These are phyloP conservation scores for Theonella swinhoei DNA, from an alignment of 37 sponge, comb jelly and placozoan genomes.

Conservation along the genomic window DNA sequence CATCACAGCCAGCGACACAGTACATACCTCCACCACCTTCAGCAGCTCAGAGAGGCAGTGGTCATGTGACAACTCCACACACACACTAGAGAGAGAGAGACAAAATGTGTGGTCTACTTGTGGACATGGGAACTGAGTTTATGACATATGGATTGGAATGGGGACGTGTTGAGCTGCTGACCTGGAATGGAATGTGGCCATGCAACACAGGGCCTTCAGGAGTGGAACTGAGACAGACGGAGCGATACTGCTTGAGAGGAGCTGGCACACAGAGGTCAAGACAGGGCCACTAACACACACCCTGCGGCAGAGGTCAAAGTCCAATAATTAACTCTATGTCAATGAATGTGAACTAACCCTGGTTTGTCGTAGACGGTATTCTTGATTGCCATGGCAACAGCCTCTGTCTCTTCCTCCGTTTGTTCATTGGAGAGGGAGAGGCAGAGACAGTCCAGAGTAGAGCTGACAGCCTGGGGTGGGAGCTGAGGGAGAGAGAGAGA, in stretches of 20 bases:
- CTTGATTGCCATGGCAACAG: neutral
- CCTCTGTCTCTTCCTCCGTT: neutral
- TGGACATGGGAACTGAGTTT: too few species aligned
- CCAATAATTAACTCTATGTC: neutral
- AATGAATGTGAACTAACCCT: too few species aligned
- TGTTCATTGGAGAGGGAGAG: conserved; percentile 17
- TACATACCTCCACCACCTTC: neutral
- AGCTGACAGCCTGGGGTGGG: neutral
- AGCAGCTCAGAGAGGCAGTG: neutral
- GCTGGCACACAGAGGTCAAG: neutral
- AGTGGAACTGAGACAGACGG: neutral
- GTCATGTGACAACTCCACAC: neutral
- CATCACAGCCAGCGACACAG: neutral
- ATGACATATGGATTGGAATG: too few species aligned
- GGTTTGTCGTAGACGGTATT: neutral
- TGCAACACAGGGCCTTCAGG: neutral
- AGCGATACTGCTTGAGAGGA: neutral
- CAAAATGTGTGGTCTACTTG: neutral
- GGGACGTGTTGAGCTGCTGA: neutral
- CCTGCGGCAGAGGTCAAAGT: neutral
- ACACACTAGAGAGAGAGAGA: neutral
- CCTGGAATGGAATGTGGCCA: neutral
- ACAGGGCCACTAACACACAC: neutral
- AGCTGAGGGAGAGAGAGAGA: conserved; percentile 1
- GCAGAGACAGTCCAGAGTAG: neutral